These are phyloP conservation scores for Phalacrocorax pelagicus DNA, from an alignment of 2,113 vertebrate genomes.

Conservation along the genomic window DNA sequence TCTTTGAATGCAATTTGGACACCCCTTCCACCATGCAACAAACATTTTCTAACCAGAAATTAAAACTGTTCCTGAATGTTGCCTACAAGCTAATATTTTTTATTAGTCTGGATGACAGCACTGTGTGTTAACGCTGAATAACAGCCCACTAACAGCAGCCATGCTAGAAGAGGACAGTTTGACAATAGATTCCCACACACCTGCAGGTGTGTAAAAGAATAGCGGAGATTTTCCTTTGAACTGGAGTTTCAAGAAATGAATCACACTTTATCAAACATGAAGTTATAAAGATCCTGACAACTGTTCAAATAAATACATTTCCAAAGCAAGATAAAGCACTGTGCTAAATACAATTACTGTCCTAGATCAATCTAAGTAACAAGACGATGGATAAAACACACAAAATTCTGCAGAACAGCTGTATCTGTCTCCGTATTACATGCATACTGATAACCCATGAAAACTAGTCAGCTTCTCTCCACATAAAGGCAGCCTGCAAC, in stretches of 20 bases:
- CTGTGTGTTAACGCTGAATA: background rate
- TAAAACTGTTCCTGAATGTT: background rate
- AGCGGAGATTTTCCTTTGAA: constrained; percentile 31
- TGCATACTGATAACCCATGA: background rate
- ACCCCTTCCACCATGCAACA: background rate
- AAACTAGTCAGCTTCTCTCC: constrained; percentile 13
- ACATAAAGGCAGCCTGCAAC: constrained; percentile 1
- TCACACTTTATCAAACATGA: background rate
- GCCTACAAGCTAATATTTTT: background rate
- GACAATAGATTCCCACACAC: constrained; percentile 13
- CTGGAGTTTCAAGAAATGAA: constrained; percentile 17
- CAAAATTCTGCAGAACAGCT: background rate
- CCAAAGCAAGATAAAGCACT: constrained; percentile 1
- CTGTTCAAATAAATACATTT: constrained; percentile 26
- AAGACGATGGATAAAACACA: background rate
- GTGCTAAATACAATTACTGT: constrained; percentile 8
- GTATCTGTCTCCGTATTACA: background rate
- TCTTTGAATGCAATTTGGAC: background rate
- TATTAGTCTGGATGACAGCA: background rate
- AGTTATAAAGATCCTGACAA: constrained; percentile 1
- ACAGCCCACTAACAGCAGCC: background rate
- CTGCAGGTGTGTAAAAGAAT: constrained; percentile 18
- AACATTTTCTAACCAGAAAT: background rate
- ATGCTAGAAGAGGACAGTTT: background rate
- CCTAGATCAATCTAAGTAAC: background rate